A percentile compares a stretch with the other conserved stretches of the same genome.
Conservation (phyloP, 1,140 invertebrate genomes). For the Lineus longissimus region DNA sequence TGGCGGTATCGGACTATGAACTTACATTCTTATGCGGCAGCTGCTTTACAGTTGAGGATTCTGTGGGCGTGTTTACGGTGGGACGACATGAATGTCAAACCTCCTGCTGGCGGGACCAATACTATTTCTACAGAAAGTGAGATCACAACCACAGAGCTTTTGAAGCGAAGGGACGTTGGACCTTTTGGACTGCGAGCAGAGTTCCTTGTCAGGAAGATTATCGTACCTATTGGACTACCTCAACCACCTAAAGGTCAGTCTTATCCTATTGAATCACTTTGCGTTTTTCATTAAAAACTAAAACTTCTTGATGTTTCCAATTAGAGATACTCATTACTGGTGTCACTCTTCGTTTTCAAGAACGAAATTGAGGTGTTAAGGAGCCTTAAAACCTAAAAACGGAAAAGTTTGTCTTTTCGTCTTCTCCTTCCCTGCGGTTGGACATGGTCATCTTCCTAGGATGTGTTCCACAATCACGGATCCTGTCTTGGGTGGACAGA, state of each 20-base stretch:
- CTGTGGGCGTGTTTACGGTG: slow-evolving; percentile 89
- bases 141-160: slow-evolving; percentile 86
- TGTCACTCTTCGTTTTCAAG: too few species aligned
- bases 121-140: slow-evolving; percentile 95
- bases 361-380: too few species aligned
- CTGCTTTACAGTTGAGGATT: slow-evolving; percentile 84
- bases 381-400: too few species aligned
- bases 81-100: slow-evolving; percentile 81
- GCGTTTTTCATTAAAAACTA: too few species aligned
- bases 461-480: too few species aligned
- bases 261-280: neutral
- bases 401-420: too few species aligned
- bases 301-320: too few species aligned
- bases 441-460: too few species aligned
- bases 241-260: slow-evolving; percentile 77
- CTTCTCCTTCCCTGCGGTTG: too few species aligned
- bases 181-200: slow-evolving; percentile 84
- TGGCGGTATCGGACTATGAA: slow-evolving; percentile 90
- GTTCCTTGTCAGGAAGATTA: slow-evolving; percentile 87
- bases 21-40: slow-evolving; percentile 71
- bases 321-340: too few species aligned
- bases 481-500: too few species aligned
- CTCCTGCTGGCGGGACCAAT: slow-evolving; percentile 83
- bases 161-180: slow-evolving; percentile 84
- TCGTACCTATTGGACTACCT: slow-evolving; percentile 89